phyloP scores from a whole-genome alignment of 2,797 vertebrate genomes.

The Fistularia tabacaria region DNA sequence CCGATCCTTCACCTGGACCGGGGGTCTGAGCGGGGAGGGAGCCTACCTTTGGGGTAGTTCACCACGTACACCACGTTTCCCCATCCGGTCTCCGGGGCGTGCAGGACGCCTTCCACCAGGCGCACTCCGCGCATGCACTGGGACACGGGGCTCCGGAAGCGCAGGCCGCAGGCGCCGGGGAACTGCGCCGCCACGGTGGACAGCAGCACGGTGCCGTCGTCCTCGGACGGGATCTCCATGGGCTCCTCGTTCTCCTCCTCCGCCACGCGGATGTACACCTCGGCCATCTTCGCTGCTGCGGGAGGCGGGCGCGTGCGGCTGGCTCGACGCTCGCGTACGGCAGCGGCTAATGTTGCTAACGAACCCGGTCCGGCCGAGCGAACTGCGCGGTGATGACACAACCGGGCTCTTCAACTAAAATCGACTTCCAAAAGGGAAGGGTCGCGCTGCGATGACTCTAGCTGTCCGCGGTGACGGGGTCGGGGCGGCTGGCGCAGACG shows the following conservation, averaged over 20 bases:
- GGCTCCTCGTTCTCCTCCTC: slow-evolving; percentile 98
- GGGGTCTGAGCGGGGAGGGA: neutral
- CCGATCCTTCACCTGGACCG: no score
- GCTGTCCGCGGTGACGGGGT: no score
- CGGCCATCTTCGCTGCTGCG: slow-evolving; percentile 77
- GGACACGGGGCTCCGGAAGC: slow-evolving; percentile 93
- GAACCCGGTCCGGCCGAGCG: slow-evolving; percentile 20
- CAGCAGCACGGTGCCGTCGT: slow-evolving; percentile 91
- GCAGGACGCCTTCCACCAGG: slow-evolving; percentile 90
- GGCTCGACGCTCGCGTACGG: slow-evolving; percentile 23
- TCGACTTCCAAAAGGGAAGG: no score
- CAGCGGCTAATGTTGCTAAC: slow-evolving; percentile 43
- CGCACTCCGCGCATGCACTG: slow-evolving; percentile 97
- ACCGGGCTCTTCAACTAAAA: neutral
- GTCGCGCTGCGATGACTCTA: no score
- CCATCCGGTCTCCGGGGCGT: slow-evolving; percentile 93
- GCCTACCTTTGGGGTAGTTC: slow-evolving; percentile 93
- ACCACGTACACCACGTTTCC: slow-evolving; percentile 93
- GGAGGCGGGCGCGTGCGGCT: slow-evolving; percentile 27
- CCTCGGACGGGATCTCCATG: slow-evolving; percentile 97
- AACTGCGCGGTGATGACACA: neutral
- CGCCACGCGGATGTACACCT: slow-evolving; percentile 92
- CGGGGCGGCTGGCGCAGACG: neutral
- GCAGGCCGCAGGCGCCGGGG: slow-evolving; percentile 93
- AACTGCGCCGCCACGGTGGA: slow-evolving; percentile 96